Base-by-base conservation (phyloP, 2,797 vertebrate genomes). In the Mastacembelus armatus region DNA sequence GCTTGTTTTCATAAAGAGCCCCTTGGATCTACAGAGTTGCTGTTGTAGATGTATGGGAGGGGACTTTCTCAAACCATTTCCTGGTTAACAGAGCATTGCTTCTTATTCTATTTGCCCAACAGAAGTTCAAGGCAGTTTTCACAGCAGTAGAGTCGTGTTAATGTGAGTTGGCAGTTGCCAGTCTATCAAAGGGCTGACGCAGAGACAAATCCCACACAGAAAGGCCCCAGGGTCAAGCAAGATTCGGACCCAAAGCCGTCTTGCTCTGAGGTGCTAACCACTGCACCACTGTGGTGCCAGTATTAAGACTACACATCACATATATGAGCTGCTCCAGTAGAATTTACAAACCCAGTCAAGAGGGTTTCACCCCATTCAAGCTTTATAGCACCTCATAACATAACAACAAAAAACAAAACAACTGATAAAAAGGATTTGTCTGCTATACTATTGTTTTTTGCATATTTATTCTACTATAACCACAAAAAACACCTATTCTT, bases 251-350 rank as follows among this genome's bases (percentile, higher is more conserved):
- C n/a, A n/a, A n/a, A n/a, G n/a, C n/a, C n/a, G n/a, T n/a, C n/a
- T n/a, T n/a, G n/a, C n/a, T n/a, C n/a, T n/a, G n/a, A n/a, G n/a
- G n/a, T n/a, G n/a, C n/a, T n/a, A n/a, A n/a, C n/a, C n/a, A n/a
- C n/a, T n/a, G n/a, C n/a, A n/a, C n/a, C n/a, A n/a, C n/a, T n/a
- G n/a, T n/a, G n/a, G n/a, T n/a, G n/a, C n/a, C n/a, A n/a, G n/a
- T n/a, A n/a, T n/a, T n/a, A n/a, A n/a, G n/a, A n/a, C n/a, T n/a
- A n/a, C n/a, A n/a, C n/a, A n/a, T n/a, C 78, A 69, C 61, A 57
- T 66, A 59, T 33, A 49, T 64, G 19, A n/a, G 16, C 40, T 22
- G 36, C 68, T 77, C 61, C 42, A 36, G 69, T 59, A 78, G 42
- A 50, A 59, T 71, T 60, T 73, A 66, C 52, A 71, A 66, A 64